These are phyloP conservation scores for Anoplolepis gracilipes DNA, from an alignment of 1,140 invertebrate species.

Conservation along the genomic window DNA sequence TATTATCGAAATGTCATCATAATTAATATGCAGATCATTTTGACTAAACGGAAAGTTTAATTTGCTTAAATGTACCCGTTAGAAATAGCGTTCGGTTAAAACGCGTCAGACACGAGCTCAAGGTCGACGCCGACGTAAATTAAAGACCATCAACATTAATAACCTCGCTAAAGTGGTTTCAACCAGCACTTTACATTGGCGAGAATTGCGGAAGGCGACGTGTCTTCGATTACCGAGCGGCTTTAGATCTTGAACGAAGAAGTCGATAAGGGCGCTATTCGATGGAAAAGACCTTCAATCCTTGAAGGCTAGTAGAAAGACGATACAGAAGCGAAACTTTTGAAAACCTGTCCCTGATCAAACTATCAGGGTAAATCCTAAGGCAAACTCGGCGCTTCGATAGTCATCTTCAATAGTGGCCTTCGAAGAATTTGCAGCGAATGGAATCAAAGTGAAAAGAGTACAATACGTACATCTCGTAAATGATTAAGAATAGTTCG, in stretches of 20 bases:
- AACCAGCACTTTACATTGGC: conserved; percentile 32
- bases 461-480: neutral
- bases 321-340: conserved; percentile 19
- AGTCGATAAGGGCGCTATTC: conserved; percentile 31
- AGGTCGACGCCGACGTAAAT: conserved; percentile 36
- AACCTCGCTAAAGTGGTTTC: conserved; percentile 54
- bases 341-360: conserved; percentile 47
- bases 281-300: conserved; percentile 17
- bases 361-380: conserved; percentile 49
- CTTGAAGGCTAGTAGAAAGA: conserved; percentile 28
- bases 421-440: conserved; percentile 15
- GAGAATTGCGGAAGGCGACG: conserved; percentile 10
- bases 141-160: conserved; percentile 47
- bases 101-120: neutral
- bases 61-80: conserved; percentile 49
- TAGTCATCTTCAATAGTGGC: conserved; percentile 39
- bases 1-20: conserved; percentile 17
- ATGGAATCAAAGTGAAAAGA: conserved; percentile 8
- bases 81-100: conserved; percentile 45
- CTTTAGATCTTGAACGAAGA: conserved; percentile 18
- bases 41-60: conserved; percentile 30
- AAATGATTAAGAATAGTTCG: conserved; percentile 35
- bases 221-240: conserved; percentile 39
- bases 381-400: neutral
- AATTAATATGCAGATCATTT: conserved; percentile 61